Base-by-base conservation (phyloP, 1,140 invertebrate genomes). In the Hermatobates lingyangjiaoensis region DNA sequence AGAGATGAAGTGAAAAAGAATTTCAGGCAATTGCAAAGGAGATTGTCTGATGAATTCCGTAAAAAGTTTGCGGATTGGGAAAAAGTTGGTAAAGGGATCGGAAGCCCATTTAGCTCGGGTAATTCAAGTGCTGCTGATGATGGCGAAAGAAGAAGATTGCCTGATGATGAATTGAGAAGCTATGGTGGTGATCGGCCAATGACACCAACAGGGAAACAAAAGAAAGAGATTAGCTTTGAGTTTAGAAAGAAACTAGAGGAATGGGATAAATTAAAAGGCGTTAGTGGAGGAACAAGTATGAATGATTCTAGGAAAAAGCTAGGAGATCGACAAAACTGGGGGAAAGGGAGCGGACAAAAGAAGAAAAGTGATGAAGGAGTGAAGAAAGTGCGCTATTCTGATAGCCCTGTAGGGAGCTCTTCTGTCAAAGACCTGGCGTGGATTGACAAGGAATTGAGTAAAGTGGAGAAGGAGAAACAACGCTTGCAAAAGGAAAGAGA, bases 201-300 rank as follows among this genome's bases (percentile, higher is more conserved):
- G 46, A 39, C 34, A 45, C 25, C 18, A 25, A 40, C 44, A 28
- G 3, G 46, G 28, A 14, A 34, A 54, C 18, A 49, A 48, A 78
- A 83, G 56, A 78, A 81, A 42, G 74, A 80, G 58, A 61, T 85
- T 2, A 79, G 80, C 2, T 74, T 78, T 0, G 81, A 85, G 54
- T 87, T 87, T 62, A 73, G 77, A 34, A 84, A 84, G 64, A 88
- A 88, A 63, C 65, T 89, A 1, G 74, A 81, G 55, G 85, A 89
- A 61, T 89, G 84, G 85, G 78, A 87, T 58, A 74, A 79, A n/a
- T 76, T 80, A 58, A 83, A 82, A 23, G 2, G 23, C 18, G 34
- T 46, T 26, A 26, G 54, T 60, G 26, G 63, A 63, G 27, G 48
- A 38, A 15, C 14, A 26, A 20, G 39, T 38, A 34, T 45, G 26